phyloP scores from a whole-genome alignment of 1,140 invertebrate genomes.

The Drosophila ercepeae region DNA sequence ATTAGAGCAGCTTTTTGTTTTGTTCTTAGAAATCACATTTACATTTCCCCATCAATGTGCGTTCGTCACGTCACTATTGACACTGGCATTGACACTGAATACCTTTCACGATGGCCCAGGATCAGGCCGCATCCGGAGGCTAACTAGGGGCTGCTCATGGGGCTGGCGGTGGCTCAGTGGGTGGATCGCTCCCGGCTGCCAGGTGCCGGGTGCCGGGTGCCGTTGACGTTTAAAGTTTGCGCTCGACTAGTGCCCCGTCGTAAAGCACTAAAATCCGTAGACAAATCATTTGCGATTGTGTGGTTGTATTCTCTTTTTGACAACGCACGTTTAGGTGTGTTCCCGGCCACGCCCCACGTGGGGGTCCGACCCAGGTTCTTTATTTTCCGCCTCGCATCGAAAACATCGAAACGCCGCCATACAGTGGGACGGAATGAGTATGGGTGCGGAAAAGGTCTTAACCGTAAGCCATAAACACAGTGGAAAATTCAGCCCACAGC shows the following conservation, averaged over 20 bases:
- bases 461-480: neutral
- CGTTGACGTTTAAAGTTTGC: slow-evolving; percentile 60
- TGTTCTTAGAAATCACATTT: slow-evolving; percentile 10
- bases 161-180: neutral
- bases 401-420: neutral
- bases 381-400: slow-evolving; percentile 3
- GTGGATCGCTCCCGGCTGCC: slow-evolving; percentile 11
- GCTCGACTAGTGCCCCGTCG: slow-evolving; percentile 49
- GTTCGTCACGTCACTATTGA: slow-evolving; percentile 16
- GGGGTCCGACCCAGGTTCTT: slow-evolving; percentile 1
- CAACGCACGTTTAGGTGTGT: slow-evolving; percentile 44
- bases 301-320: slow-evolving; percentile 20
- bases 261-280: slow-evolving; percentile 77
- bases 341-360: slow-evolving; percentile 10
- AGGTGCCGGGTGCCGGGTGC: slow-evolving; percentile 25
- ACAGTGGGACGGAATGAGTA: neutral
- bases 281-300: slow-evolving; percentile 67
- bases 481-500: slow-evolving; percentile 2
- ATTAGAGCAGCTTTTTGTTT: neutral
- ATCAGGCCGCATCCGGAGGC: slow-evolving; percentile 34
- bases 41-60: neutral
- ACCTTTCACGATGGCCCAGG: slow-evolving; percentile 21
- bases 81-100: slow-evolving; percentile 37
- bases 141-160: neutral
- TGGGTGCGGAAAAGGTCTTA: slow-evolving; percentile 1